These are phyloP conservation scores for Trachelus troglodyta DNA, from an alignment of 2,888 invertebrate species.

Conservation along the genomic window DNA sequence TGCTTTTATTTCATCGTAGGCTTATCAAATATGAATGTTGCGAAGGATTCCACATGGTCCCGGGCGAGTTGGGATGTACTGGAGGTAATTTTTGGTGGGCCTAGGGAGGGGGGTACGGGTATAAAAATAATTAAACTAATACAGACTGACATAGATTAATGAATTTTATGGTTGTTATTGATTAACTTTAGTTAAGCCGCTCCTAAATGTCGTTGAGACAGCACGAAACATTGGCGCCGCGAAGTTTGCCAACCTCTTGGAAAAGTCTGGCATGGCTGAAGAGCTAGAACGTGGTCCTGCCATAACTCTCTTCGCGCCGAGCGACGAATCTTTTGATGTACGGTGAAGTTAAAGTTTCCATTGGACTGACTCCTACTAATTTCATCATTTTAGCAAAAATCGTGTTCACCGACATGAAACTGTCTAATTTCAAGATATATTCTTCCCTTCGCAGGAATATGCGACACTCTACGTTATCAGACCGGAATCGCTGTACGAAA, in stretches of 20 bases:
- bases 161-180: neutral
- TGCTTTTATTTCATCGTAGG: conserved; percentile 33
- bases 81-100: conserved; percentile 55
- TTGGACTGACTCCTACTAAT: neutral
- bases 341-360: neutral
- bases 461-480: conserved; percentile 5
- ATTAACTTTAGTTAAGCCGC: conserved; percentile 60
- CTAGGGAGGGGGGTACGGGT: neutral
- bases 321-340: conserved; percentile 67
- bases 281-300: conserved; percentile 63
- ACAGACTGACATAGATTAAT: neutral
- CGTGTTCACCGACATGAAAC: neutral
- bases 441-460: neutral
- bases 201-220: conserved; percentile 66
- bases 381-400: neutral
- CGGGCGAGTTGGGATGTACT: conserved; percentile 65
- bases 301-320: conserved; percentile 67
- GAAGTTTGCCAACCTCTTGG: conserved; percentile 63
- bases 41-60: conserved; percentile 65
- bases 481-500: conserved; percentile 6
- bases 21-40: conserved; percentile 68
- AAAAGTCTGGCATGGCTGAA: conserved; percentile 62
- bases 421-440: neutral
- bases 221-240: conserved; percentile 64
- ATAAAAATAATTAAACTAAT: neutral